Evolutionary conservation across 2,113 vertebrate genomes (phyloP).

Genomic region (Dicentrarchus labrax): DNA sequence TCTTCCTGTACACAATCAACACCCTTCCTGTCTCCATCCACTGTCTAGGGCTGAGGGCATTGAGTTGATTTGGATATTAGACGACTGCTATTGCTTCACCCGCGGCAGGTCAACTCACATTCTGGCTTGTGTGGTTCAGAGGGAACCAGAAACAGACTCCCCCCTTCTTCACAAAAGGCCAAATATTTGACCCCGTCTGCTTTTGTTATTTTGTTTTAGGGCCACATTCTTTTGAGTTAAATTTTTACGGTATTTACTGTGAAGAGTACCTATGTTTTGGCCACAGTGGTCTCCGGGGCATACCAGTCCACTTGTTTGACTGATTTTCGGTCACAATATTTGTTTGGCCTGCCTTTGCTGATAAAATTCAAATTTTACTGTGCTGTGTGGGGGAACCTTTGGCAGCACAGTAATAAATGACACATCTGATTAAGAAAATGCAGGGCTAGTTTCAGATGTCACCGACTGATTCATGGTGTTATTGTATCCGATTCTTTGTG

Average conservation of each 20-base stretch:
- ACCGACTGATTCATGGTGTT: conserved; percentile 26
- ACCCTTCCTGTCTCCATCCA: conserved; percentile 80
- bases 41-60: conserved; percentile 62
- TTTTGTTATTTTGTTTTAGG: conserved; percentile 59
- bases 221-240: conserved; percentile 53
- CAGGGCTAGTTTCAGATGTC: conserved; percentile 14
- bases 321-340: conserved; percentile 18
- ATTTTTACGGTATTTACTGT: conserved; percentile 46
- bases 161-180: conserved; percentile 53
- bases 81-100: conserved; percentile 31
- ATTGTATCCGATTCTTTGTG: conserved; percentile 18
- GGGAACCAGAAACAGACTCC: conserved; percentile 45
- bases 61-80: conserved; percentile 44
- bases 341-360: background rate
- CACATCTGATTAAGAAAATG: conserved; percentile 16
- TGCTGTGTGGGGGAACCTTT: background rate
- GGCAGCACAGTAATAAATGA: background rate
- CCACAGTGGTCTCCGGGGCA: background rate
- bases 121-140: conserved; percentile 31
- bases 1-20: conserved; percentile 63
- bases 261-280: conserved; percentile 30
- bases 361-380: background rate
- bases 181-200: conserved; percentile 69
- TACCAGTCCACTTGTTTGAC: background rate
- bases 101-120: conserved; percentile 6